Percentiles rank a stretch among this genome's conserved stretches.
These are phyloP conservation scores for Oncopodura yosiiana DNA, from an alignment of 1,140 invertebrate genomes.

Conservation along the genomic window DNA sequence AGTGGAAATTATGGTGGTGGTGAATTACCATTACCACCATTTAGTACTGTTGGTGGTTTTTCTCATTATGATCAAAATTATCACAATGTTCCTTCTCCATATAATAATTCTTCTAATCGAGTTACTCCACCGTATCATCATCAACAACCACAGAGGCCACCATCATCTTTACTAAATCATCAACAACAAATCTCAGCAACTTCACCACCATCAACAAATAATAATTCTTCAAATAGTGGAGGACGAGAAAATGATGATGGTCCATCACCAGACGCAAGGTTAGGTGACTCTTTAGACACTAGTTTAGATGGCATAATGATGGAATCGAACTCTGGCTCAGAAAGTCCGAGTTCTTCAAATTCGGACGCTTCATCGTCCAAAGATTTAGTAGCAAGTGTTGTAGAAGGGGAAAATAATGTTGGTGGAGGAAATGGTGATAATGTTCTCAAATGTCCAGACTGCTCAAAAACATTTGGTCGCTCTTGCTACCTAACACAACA, in stretches of 20 bases:
- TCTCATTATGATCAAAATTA: constrained; percentile 27
- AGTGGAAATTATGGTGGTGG: constrained; percentile 8
- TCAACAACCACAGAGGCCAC: neutral
- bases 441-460: constrained; percentile 64
- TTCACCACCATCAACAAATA: too few species aligned
- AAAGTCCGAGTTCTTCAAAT: neutral
- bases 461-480: constrained; percentile 74
- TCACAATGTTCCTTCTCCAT: constrained; percentile 8
- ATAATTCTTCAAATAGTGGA: too few species aligned
- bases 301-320: constrained; percentile 6
- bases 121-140: neutral
- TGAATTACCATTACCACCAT: constrained; percentile 22
- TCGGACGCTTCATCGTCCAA: neutral
- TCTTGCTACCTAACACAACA: constrained; percentile 80
- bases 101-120: neutral
- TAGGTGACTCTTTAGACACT: too few species aligned
- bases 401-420: constrained; percentile 23
- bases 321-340: neutral
- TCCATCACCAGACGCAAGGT: neutral
- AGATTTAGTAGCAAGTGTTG: neutral
- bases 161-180: neutral
- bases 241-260: constrained; percentile 12
- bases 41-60: constrained; percentile 26
- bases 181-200: neutral
- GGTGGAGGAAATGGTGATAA: constrained; percentile 40